These are phyloP conservation scores for Falco punctatus DNA, from an alignment of 2,113 vertebrate genomes.

Conservation along the genomic window DNA sequence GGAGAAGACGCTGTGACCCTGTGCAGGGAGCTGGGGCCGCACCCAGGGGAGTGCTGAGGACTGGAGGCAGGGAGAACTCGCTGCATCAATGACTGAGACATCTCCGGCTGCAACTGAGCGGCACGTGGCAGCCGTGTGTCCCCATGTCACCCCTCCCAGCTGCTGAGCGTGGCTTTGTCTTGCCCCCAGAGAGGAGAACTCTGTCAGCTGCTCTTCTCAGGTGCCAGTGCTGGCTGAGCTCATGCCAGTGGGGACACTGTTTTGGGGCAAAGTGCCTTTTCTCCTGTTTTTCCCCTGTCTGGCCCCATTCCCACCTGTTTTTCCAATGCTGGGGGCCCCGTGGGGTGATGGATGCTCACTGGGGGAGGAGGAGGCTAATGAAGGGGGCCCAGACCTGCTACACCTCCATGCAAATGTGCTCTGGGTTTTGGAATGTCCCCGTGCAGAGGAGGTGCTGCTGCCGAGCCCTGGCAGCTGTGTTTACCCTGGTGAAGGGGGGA, in stretches of 20 bases:
- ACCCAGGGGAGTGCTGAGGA: background rate
- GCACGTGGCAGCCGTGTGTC: background rate
- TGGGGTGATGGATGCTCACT: background rate
- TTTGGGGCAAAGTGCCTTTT: background rate
- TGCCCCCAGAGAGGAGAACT: background rate
- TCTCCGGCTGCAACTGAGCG: background rate
- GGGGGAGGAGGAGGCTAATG: background rate
- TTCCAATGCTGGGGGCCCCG: fast-evolving
- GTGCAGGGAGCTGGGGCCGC: no score
- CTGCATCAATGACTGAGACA: background rate
- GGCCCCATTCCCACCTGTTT: no score
- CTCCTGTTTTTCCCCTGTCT: background rate
- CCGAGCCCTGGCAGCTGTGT: background rate
- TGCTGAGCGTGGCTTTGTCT: background rate
- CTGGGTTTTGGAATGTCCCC: background rate
- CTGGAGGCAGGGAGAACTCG: background rate
- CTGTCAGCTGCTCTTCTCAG: background rate
- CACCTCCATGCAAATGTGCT: background rate
- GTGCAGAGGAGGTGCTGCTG: background rate
- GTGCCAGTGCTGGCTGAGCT: background rate
- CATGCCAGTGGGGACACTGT: fast-evolving
- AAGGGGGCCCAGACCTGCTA: background rate
- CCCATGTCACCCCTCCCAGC: background rate
- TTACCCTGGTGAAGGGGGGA: background rate
- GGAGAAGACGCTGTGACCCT: no score